These are phyloP conservation scores for Pycnonotus jocosus DNA, from an alignment of 2,113 vertebrate species.

Conservation along the genomic window DNA sequence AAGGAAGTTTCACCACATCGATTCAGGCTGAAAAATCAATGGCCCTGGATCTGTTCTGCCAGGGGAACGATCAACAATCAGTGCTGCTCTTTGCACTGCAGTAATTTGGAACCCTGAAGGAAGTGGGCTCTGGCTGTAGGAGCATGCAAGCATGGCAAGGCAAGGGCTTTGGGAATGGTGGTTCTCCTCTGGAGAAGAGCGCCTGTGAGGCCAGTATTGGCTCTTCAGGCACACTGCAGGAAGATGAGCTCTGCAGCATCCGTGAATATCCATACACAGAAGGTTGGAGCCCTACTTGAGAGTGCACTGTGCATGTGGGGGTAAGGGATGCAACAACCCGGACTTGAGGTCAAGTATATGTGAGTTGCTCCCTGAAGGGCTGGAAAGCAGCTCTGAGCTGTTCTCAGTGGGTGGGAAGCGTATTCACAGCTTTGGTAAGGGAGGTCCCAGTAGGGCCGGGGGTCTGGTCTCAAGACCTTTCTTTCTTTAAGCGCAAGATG, in stretches of 20 bases:
- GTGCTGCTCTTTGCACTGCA: not conserved
- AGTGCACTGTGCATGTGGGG: fast-evolving
- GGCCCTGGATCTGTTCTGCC: not conserved
- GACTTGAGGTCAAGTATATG: fast-evolving
- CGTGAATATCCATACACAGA: not conserved
- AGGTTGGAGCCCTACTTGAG: not conserved
- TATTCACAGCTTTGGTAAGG: not conserved
- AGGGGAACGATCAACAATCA: not conserved
- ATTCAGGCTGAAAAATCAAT: not conserved
- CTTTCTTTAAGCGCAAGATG: not conserved
- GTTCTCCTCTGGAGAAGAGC: not conserved
- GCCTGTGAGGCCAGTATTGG: not conserved
- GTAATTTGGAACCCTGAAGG: not conserved
- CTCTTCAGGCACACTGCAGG: fast-evolving
- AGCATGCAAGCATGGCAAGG: not conserved
- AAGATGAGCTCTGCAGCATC: not conserved
- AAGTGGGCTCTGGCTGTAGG: not conserved
- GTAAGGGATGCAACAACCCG: not conserved
- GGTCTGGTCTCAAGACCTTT: too few species aligned
- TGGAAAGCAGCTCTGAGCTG: not conserved
- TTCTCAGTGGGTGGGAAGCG: not conserved
- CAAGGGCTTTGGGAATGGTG: not conserved
- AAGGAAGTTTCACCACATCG: not conserved
- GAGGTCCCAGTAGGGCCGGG: too few species aligned
- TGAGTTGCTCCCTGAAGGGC: too few species aligned